Base-by-base conservation (phyloP, 1,140 invertebrate species). In the Gonatopus flavifemur region DNA sequence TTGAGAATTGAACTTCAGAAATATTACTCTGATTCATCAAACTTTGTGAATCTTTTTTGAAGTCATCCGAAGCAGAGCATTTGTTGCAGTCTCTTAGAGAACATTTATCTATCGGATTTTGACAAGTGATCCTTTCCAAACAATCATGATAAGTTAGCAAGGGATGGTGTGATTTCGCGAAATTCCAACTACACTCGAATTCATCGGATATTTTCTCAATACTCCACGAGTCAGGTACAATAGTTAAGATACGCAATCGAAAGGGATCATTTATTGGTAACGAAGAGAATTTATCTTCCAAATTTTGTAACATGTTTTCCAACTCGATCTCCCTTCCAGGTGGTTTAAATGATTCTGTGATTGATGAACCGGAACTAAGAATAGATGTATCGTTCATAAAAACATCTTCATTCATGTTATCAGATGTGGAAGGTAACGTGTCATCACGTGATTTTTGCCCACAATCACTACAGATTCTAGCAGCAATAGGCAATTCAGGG, bases 171-270 rank as follows among this genome's bases (percentile, higher is more conserved):
- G 38, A 28, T 39, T 41, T 15, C 16, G 33, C 51, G 24, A 52
- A 31, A 10, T 45, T 36, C 12, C 49, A 49, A 25, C 55, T 52
- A 25, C 40, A 40, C 6, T 19, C 22, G 46, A 63, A 57, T 47
- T 52, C 50, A 28, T 24, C 41, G 25, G 43, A 32, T 25, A 55
- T 22, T 5, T 56, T 59, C 21, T 10, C 19, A 13, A 22, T 20
- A 15, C 37, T 46, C 52, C 59, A 55, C 45, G 28, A 30, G 39
- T 38, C 32, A 1, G 56, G 56, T 31, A 45, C 36, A 16, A 59
- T 30, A 9, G 46, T 59, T 8, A 57, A 32, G 36, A 57, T 49
- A 7, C 21, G 32, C 13, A 53, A 21, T 28, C 18, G 25, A 16
- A 30, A 24, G 31, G 24, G 18, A 28, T 28, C 25, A n/a, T 30